Evolutionary conservation across 2,797 vertebrate species (phyloP), one percentile per base, ranked within the genome.

Genomic region (Pelobates cultripes): DNA sequence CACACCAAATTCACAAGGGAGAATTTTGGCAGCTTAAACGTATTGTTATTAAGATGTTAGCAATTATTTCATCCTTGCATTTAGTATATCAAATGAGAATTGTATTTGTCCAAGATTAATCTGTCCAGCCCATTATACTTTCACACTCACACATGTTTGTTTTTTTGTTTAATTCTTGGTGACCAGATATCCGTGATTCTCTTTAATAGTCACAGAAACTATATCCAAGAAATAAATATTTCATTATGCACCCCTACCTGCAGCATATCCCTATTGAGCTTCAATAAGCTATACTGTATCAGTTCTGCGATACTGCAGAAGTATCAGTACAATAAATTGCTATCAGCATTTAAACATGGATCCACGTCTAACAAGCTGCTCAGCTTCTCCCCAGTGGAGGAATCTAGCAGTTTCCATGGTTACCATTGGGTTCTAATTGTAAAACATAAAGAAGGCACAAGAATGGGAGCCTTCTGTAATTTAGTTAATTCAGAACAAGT

Each of bases 371-470:
- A 41, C 72, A 64, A 43, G 74, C 77, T 17, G 72, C 57, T 17
- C 43, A 17, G 64, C 55, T 43, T 70, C 76, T 86, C 85, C 14
- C 76, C 85, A 77, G 80, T 85, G 85, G 86, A 86, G 41, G 45
- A 84, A 51, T 81, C 63, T 85, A 75, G 9, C 70, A 17, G 88
- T 93, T 91, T 88, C 92, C 84, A 41, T 89, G 88, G 86, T 83
- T 85, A 89, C 89, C 13, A 0, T 81, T 83, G 81, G 67, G 84
- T 85, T 88, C 88, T 91, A 91, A 92, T 91, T 91, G 89, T 81
- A 89, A 86, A 86, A 81, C 89, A 88, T 89, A 78, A 84, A 88
- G 67, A 82, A 80, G 86, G 47, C 77, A 85, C 70, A 60, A 87
- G 85, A 85, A 81, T 81, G 84, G 83, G 87, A 86, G 84, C 83